phyloP scores from a whole-genome alignment of 2,888 invertebrate genomes.

The Drosophila neutralis region DNA sequence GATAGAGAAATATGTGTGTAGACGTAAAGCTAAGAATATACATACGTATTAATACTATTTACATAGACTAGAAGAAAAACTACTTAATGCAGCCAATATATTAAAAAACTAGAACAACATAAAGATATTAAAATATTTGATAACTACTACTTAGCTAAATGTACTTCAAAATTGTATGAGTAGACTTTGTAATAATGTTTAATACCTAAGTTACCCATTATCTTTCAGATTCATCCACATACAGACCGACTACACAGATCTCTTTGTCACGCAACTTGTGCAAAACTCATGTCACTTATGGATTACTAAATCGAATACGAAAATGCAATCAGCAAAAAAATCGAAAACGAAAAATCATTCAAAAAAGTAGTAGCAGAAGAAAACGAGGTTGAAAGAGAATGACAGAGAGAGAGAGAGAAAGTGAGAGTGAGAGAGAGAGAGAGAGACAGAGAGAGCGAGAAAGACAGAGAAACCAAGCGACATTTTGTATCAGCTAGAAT shows the following conservation, averaged over 20 bases:
- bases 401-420: neutral
- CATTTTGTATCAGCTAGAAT: conserved; percentile 32
- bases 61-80: conserved; percentile 13
- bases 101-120: conserved; percentile 3
- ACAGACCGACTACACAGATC: conserved; percentile 21
- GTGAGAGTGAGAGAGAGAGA: neutral
- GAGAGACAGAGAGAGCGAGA: neutral
- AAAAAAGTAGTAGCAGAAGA: conserved; percentile 11
- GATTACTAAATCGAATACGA: conserved; percentile 15
- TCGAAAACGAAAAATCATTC: conserved; percentile 32
- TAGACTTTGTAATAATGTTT: neutral
- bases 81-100: conserved; percentile 22
- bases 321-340: conserved; percentile 35
- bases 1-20: conserved; percentile 5
- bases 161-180: conserved; percentile 2
- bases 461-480: conserved; percentile 42
- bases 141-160: conserved; percentile 21
- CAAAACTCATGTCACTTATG: conserved; percentile 25
- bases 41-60: neutral
- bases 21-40: conserved; percentile 22
- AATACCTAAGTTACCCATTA: neutral
- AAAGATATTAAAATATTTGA: conserved; percentile 1
- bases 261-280: conserved; percentile 11
- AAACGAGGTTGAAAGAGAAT: neutral
- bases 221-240: neutral